Percentiles rank a stretch among this genome's conserved stretches.
Evolutionary conservation across 1,140 invertebrate species (phyloP).

Genomic region (Lepidurus arcticus): DNA sequence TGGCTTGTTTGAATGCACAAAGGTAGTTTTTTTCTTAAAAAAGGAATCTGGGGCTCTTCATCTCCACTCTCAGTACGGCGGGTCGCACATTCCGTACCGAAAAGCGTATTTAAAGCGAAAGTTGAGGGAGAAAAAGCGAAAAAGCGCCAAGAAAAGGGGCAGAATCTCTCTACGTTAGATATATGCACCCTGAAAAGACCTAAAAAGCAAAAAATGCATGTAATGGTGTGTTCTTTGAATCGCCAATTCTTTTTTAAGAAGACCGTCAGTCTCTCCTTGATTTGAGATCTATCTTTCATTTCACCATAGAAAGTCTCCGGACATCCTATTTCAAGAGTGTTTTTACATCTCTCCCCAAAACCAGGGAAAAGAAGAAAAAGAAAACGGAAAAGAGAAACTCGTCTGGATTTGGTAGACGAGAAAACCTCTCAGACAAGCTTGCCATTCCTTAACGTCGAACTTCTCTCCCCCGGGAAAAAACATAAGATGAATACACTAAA

Average conservation of each 20-base stretch:
- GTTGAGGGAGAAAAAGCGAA: no score
- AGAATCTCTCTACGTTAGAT: background rate
- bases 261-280: conserved; percentile 17
- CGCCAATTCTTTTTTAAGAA: background rate
- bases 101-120: no score
- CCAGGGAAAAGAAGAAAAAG: no score
- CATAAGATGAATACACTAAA: background rate
- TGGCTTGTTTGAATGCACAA: no score
- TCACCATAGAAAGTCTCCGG: background rate
- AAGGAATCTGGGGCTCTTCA: no score
- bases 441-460: background rate
- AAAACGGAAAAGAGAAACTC: no score
- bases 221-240: background rate
- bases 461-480: background rate
- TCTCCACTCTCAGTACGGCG: no score
- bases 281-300: conserved; percentile 16
- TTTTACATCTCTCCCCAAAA: background rate
- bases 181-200: background rate
- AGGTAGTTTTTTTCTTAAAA: no score
- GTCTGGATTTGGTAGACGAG: background rate
- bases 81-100: no score
- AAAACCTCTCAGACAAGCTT: background rate
- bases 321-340: background rate
- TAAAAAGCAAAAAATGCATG: background rate
- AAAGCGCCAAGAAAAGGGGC: no score